Evolutionary conservation across 2,113 vertebrate genomes (phyloP).

Genomic region (Dermatemys mawii): DNA sequence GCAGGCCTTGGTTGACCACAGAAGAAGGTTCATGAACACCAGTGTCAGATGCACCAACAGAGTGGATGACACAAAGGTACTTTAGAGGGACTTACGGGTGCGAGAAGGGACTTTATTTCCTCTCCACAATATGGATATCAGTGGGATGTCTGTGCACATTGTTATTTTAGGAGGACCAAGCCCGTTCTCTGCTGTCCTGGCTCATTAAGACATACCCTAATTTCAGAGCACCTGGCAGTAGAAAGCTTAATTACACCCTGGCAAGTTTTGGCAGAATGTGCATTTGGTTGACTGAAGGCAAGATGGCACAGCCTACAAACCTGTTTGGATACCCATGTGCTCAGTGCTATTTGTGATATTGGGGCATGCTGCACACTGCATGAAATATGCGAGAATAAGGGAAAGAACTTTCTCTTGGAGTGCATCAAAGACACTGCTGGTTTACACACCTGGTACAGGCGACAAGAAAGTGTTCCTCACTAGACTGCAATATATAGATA

Average conservation of each 20-base stretch:
- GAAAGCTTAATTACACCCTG: background rate
- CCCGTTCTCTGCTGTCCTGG: background rate
- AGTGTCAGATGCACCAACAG: background rate
- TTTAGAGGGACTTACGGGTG: background rate
- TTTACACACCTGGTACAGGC: too few species aligned
- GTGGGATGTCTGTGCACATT: background rate
- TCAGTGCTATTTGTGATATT: background rate
- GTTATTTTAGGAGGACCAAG: background rate
- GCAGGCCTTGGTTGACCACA: background rate
- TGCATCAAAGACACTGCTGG: background rate
- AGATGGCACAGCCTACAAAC: background rate
- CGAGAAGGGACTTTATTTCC: background rate
- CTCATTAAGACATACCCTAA: background rate
- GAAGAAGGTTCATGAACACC: background rate
- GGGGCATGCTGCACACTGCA: too few species aligned
- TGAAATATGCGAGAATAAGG: background rate
- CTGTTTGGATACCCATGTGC: background rate
- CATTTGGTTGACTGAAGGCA: background rate
- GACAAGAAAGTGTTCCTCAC: background rate
- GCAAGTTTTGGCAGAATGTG: background rate
- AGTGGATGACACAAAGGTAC: too few species aligned
- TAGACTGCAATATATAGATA: background rate
- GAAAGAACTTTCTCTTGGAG: background rate
- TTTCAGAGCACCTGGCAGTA: background rate
- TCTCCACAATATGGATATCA: background rate